A percentile compares a stretch with the other conserved stretches of the same genome.
phyloP scores from a whole-genome alignment of 2,888 invertebrate species.

The Eristalis tenax region DNA sequence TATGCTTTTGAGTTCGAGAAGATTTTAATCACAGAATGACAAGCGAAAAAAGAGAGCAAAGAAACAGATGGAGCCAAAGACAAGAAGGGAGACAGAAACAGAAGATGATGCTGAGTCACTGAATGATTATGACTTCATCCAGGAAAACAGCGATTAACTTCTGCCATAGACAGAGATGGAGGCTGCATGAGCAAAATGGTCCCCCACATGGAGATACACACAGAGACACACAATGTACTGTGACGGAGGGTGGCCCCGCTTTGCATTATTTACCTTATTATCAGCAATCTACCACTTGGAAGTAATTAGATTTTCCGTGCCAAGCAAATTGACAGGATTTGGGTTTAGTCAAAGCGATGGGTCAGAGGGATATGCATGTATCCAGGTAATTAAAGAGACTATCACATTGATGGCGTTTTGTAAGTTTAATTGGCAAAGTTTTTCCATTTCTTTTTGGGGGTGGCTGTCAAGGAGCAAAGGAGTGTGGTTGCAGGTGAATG shows the following conservation, averaged over 20 bases:
- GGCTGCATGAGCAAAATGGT: not conserved
- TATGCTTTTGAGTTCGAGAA: slow-evolving; percentile 60
- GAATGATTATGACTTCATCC: slow-evolving; percentile 68
- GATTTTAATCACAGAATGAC: slow-evolving; percentile 65
- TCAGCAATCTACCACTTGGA: slow-evolving; percentile 63
- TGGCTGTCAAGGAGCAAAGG: slow-evolving; percentile 26
- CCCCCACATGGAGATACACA: not conserved
- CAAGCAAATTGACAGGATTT: slow-evolving; percentile 58
- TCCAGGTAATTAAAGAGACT: slow-evolving; percentile 57
- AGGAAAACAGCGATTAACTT: slow-evolving; percentile 69
- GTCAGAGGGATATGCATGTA: slow-evolving; percentile 53
- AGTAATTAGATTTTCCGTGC: slow-evolving; percentile 69
- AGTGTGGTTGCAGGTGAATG: no score
- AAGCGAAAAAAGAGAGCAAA: slow-evolving; percentile 8
- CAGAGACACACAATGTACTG: not conserved
- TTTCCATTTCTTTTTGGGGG: slow-evolving; percentile 51
- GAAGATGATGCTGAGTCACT: slow-evolving; percentile 53
- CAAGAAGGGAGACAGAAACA: not conserved
- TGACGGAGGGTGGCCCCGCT: slow-evolving; percentile 17
- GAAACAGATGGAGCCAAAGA: not conserved
- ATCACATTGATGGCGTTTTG: slow-evolving; percentile 59
- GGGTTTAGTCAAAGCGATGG: slow-evolving; percentile 23
- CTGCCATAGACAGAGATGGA: slow-evolving; percentile 50
- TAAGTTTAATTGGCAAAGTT: slow-evolving; percentile 71
- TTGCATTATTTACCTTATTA: slow-evolving; percentile 71